These are phyloP conservation scores for Conopomorpha cramerella DNA, from an alignment of 1,140 invertebrate species.

Conservation along the genomic window DNA sequence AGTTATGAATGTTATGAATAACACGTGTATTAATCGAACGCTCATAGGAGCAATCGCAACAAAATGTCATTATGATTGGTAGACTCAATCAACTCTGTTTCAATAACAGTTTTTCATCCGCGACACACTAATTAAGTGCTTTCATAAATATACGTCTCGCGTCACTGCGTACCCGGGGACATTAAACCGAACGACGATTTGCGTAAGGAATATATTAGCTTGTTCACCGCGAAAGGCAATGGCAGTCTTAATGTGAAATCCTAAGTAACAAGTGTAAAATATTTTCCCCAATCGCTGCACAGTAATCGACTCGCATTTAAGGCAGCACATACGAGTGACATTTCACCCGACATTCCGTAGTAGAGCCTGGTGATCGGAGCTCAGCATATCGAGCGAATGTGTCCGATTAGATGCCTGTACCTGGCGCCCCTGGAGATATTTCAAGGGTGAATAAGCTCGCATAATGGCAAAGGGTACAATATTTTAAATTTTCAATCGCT, in stretches of 20 bases:
- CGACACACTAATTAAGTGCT: conserved; percentile 59
- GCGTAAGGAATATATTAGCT: no score
- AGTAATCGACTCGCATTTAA: no score
- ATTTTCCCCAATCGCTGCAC: conserved; percentile 57
- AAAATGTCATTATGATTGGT: conserved; percentile 56
- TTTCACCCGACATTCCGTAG: no score
- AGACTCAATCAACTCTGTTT: conserved; percentile 55
- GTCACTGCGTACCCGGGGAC: no score
- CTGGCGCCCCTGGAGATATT: conserved; percentile 59
- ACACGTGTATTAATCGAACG: no score
- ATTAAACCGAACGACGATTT: no score
- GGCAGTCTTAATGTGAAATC: conserved; percentile 44
- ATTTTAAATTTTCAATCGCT: conserved; percentile 62
- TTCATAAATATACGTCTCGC: conserved; percentile 52
- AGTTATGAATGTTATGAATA: no score
- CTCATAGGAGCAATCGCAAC: no score
- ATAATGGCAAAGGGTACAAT: conserved; percentile 62
- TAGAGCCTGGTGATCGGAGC: no score
- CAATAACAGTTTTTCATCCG: conserved; percentile 60
- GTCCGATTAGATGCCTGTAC: no score
- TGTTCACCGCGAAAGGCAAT: conserved; percentile 15
- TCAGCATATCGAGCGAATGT: no score
- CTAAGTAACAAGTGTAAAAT: conserved; percentile 61
- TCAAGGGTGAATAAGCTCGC: conserved; percentile 62
- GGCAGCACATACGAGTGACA: no score